These are phyloP conservation scores for Lutjanus campechanus DNA, from an alignment of 2,797 vertebrate genomes.

Conservation along the genomic window DNA sequence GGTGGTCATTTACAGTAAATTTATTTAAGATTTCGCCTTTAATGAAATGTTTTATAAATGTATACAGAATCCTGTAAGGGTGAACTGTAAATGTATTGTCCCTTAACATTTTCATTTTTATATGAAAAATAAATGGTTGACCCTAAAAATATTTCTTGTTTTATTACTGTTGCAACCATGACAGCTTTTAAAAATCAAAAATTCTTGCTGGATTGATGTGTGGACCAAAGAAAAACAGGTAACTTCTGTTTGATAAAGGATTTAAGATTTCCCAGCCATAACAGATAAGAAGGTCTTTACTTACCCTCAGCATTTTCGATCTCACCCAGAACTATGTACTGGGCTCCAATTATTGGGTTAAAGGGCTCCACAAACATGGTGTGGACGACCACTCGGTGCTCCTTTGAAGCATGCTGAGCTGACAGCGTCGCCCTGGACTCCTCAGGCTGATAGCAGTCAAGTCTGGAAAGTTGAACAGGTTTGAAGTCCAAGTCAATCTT, in stretches of 20 bases:
- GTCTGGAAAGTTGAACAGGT: conserved; percentile 78
- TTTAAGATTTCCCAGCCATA: not conserved
- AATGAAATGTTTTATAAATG: not conserved
- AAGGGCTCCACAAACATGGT: conserved; percentile 94
- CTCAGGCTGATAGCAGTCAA: conserved; percentile 86
- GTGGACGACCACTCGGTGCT: conserved; percentile 85
- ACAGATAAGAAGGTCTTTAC: conserved; percentile 10
- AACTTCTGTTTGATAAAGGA: not conserved
- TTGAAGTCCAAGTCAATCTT: not conserved
- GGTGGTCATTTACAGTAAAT: too few relatives aligned
- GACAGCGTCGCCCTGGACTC: conserved; percentile 88
- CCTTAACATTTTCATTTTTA: not conserved
- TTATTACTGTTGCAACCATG: too few relatives aligned
- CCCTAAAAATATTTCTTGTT: too few relatives aligned
- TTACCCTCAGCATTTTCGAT: conserved; percentile 88
- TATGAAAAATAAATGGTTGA: not conserved
- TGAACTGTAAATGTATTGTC: not conserved
- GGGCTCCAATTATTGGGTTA: conserved; percentile 88
- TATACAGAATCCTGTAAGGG: not conserved
- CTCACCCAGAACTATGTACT: conserved; percentile 93
- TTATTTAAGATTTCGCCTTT: too few relatives aligned
- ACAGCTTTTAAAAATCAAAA: too few relatives aligned
- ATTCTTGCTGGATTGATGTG: conserved; percentile 1
- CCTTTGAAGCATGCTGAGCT: conserved; percentile 80
- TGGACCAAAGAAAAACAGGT: not conserved